Percentiles rank a stretch among this genome's conserved stretches.
Conservation (phyloP, 2,113 vertebrate genomes). For the Leuciscus idus region DNA sequence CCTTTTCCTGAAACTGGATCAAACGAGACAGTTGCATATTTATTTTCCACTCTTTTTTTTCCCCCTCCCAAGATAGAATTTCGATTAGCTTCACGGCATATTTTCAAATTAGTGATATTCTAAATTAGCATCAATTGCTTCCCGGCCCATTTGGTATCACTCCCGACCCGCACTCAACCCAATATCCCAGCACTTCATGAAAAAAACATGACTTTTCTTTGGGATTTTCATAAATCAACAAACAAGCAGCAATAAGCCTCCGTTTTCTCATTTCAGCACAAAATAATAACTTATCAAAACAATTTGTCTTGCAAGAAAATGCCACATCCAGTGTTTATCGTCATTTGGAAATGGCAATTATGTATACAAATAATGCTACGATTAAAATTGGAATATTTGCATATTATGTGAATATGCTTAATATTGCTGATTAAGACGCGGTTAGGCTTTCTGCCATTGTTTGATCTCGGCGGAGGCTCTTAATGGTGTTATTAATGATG, state of each 20-base stretch:
- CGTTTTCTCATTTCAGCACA: constrained; percentile 50
- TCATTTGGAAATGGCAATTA: constrained; percentile 52
- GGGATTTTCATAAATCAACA: constrained; percentile 47
- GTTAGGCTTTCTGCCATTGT: constrained; percentile 39
- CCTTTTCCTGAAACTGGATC: constrained; percentile 45
- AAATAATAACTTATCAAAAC: constrained; percentile 56
- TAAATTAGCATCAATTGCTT: constrained; percentile 56
- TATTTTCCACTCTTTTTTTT: constrained; percentile 17
- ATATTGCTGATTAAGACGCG: constrained; percentile 53
- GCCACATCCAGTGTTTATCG: constrained; percentile 40
- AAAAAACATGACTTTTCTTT: constrained; percentile 42
- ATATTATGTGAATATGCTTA: constrained; percentile 50
- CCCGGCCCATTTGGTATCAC: constrained; percentile 42
- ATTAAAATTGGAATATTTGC: constrained; percentile 52
- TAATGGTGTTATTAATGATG: constrained; percentile 54
- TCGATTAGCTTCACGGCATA: constrained; percentile 48
- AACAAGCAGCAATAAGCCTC: constrained; percentile 42
- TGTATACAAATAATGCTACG: constrained; percentile 46
- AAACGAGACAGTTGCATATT: constrained; percentile 49
- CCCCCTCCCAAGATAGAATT: constrained; percentile 47
- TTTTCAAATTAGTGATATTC: constrained; percentile 54
- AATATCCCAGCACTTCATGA: constrained; percentile 18
- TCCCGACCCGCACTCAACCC: constrained; percentile 41
- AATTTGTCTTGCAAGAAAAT: constrained; percentile 46
- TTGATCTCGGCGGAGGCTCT: constrained; percentile 41